Evolutionary conservation across 2,797 vertebrate species (phyloP), one percentile per base, ranked within the genome.

Genomic region (Oreochromis mossambicus): DNA sequence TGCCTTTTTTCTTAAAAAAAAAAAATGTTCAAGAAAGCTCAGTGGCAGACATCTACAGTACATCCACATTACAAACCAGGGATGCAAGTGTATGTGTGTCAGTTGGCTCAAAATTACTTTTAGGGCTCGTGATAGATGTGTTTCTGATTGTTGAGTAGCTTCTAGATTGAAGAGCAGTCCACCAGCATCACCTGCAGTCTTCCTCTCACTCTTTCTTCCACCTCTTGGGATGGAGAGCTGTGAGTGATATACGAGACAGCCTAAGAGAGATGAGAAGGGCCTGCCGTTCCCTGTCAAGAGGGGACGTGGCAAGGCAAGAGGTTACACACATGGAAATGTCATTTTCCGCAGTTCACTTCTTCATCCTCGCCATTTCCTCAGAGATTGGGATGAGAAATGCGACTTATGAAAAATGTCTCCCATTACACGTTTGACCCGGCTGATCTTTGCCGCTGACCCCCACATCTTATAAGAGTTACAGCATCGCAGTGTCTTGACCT

Each of bases 371-470:
- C 24, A 26, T 87, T 75, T 70, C 78, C 84, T 86, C 38, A 1
- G 32, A 83, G 51, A 77, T 34, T 2, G 1, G 41, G 82, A 86
- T 56, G 86, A 93, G 88, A 81, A 94, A 94, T 85, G 88, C 17
- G 24, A 79, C 84, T 83, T 56, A 78, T 95, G 95, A 96, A 94
- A 96, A 95, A 96, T 95, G 93, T 86, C 89, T 89, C 88, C 93
- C 85, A 94, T 96, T 96, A 94, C 79, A 76, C 55, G 36, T 24
- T 79, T 92, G 95, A 95, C 93, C 79, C 41, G 1, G 73, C 81
- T 86, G 91, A 89, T 91, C 94, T 92, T 56, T 89, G 84, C 77
- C 1, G 32, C 78, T 91, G 91, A 95, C 90, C 93, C 80, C 86
- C 55, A 89, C 86, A 77, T 94, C 89, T 92, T 91, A 91, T 91